Evolutionary conservation across 2,888 invertebrate genomes (phyloP), one percentile per base, ranked within the genome.

Genomic region (Melipona beecheii): DNA sequence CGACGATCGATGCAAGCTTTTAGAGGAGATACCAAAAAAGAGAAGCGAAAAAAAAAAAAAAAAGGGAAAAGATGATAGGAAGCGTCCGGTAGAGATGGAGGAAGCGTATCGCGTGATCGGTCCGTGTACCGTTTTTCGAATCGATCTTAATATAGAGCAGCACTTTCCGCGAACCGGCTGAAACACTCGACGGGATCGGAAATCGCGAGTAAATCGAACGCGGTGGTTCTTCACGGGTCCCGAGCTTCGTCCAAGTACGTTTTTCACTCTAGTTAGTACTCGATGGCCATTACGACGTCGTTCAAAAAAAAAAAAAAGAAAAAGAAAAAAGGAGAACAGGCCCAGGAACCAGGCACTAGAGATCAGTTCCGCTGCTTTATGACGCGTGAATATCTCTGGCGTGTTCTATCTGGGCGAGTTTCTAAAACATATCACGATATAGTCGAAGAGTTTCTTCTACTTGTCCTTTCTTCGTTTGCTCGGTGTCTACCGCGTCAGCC

Each of bases 361-460:
- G 86, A 87, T 87, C 88, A 81, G 88, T 88, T 90, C 87, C 87
- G 87, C 86, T 91, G 91, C 91, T 92, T 92, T 92, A 92, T 92
- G 92, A 91, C 88, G 91, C 92, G 92, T 92, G 92, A 92, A 92
- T 92, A 92, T 92, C 91, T 92, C 65, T 70, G 85, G 82, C 86
- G 72, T 78, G 78, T 81, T 80, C 85, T 81, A 79, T 60, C 36
- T 36, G 76, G 82, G 71, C 75, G 76, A 43, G 88, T 88, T 90
- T 90, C 91, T 87, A 90, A 89, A 87, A 83, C 85, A 83, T 78
- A 84, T 79, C 84, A 78, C 87, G 87, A 88, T 87, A 88, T 86
- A 88, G 87, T 68, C 36, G 73, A 86, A 66, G 81, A 83, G 71
- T 58, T 75, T 60, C 69, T 71, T 83, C 71, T 21, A 50, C 78